Evolutionary conservation across 2,888 invertebrate genomes (phyloP).

Genomic region (Noctua janthe): DNA sequence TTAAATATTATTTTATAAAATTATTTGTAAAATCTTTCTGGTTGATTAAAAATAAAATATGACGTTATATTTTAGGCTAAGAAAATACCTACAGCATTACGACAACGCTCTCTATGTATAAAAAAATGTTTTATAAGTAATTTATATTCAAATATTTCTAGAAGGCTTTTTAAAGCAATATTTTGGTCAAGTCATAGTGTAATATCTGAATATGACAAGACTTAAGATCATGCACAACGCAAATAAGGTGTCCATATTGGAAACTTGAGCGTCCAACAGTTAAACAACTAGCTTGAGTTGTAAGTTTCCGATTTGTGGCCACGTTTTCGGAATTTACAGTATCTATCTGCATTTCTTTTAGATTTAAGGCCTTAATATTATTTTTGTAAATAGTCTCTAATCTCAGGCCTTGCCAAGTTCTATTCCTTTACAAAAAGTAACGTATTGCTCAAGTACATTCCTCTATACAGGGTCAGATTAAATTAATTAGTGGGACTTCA

Average conservation of each 20-base stretch:
- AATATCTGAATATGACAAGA: neutral
- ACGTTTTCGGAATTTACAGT: neutral
- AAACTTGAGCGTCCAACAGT: neutral
- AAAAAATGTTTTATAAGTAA: neutral
- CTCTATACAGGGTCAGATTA: neutral
- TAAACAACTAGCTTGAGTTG: too few species aligned
- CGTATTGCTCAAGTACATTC: slow-evolving; percentile 45
- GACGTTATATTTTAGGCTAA: slow-evolving; percentile 2
- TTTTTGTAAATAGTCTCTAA: neutral
- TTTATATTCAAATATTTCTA: neutral
- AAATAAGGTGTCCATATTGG: neutral
- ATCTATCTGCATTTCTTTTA: slow-evolving; percentile 19
- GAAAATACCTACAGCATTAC: neutral
- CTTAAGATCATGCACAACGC: neutral
- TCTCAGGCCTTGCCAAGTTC: neutral
- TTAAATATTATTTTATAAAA: slow-evolving; percentile 2
- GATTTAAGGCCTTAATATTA: neutral
- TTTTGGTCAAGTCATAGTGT: neutral
- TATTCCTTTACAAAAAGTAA: slow-evolving; percentile 10
- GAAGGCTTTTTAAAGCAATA: neutral
- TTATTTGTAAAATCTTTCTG: neutral
- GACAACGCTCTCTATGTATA: slow-evolving; percentile 7
- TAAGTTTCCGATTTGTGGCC: neutral
- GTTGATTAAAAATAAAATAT: neutral
- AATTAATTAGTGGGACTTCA: neutral